phyloP scores from a whole-genome alignment of 1,140 invertebrate species.

The Antheraea pernyi region DNA sequence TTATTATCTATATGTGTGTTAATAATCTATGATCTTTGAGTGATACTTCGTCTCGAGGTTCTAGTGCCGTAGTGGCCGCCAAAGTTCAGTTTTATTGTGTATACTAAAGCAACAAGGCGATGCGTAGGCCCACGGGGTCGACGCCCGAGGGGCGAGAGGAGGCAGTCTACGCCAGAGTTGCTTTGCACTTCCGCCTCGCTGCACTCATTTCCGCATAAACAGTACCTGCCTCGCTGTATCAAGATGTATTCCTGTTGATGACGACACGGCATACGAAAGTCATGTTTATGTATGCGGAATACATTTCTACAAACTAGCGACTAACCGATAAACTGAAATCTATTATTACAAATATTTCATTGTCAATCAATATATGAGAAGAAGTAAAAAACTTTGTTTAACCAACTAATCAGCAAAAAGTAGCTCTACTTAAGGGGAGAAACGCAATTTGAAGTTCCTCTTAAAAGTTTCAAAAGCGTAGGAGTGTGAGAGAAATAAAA shows the following conservation, averaged over 20 bases:
- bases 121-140: constrained; percentile 49
- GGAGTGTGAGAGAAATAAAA: constrained; percentile 74
- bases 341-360: too few relatives aligned
- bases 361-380: not conserved
- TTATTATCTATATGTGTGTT: too few relatives aligned
- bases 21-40: not conserved
- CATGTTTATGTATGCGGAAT: not conserved
- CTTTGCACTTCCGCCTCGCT: constrained; percentile 73
- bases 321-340: too few relatives aligned
- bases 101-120: constrained; percentile 26
- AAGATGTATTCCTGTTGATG: constrained; percentile 55
- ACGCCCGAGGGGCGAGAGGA: constrained; percentile 47
- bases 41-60: not conserved
- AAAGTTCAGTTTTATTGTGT: constrained; percentile 37
- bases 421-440: constrained; percentile 51
- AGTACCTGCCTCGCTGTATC: constrained; percentile 56
- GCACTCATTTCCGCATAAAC: constrained; percentile 77
- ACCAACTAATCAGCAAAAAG: constrained; percentile 53
- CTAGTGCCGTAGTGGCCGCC: not conserved
- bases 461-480: constrained; percentile 72
- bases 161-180: constrained; percentile 41
- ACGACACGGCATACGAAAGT: constrained; percentile 25
- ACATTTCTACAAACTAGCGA: not conserved
- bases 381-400: constrained; percentile 3
- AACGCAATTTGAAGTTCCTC: constrained; percentile 68